These are phyloP conservation scores for Synergus gifuensis DNA, from an alignment of 2,888 invertebrate species.

Conservation along the genomic window DNA sequence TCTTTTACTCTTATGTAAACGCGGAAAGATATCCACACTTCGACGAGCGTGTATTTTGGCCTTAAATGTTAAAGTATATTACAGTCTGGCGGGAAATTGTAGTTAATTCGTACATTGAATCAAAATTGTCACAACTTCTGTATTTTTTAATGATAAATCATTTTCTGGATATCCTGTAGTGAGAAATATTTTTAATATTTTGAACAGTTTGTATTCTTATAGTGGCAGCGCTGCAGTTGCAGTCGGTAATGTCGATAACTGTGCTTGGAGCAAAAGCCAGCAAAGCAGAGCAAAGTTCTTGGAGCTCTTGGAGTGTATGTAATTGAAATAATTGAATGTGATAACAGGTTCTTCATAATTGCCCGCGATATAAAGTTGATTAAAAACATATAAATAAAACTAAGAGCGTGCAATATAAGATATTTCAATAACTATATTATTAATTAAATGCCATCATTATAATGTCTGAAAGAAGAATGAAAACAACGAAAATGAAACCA, in stretches of 20 bases:
- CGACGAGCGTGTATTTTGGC: too few species aligned
- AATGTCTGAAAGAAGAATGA: conserved; percentile 29
- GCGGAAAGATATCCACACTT: too few species aligned
- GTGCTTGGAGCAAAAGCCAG: too few species aligned
- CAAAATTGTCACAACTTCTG: not conserved
- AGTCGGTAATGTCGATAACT: too few species aligned
- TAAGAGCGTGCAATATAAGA: not conserved
- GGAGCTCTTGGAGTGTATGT: too few species aligned
- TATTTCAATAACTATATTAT: not conserved
- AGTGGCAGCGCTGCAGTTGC: not conserved
- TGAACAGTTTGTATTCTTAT: not conserved
- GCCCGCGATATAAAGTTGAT: not conserved
- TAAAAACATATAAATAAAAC: not conserved
- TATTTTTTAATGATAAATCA: not conserved
- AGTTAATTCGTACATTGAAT: not conserved
- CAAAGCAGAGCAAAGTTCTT: too few species aligned
- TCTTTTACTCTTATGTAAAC: too few species aligned
- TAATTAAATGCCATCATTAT: not conserved
- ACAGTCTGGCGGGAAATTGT: not conserved
- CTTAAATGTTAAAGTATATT: too few species aligned
- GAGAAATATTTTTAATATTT: not conserved
- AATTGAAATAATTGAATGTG: too few species aligned
- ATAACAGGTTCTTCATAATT: too few species aligned
- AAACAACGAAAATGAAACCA: conserved; percentile 30
- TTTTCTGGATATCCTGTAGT: not conserved